Evolutionary conservation across 2,888 invertebrate genomes (phyloP).

Genomic region (Nysson spinosus): DNA sequence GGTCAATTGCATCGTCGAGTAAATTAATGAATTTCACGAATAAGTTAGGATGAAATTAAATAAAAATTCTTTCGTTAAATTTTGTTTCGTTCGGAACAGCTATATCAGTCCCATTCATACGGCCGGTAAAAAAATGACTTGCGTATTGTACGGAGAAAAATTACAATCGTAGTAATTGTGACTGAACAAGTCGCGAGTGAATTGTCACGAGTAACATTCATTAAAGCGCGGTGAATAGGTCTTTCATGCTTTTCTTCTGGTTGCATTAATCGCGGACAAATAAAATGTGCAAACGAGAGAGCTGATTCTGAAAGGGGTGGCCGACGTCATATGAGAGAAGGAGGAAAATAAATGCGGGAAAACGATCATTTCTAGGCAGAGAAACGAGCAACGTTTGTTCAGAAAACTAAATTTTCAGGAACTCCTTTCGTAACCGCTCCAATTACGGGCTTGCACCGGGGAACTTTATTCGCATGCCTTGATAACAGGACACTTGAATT

Average conservation of each 20-base stretch:
- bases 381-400: conserved; percentile 3
- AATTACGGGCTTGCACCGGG: neutral
- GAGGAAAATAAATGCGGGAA: too few relatives aligned
- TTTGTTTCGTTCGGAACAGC: too few relatives aligned
- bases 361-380: too few relatives aligned
- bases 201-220: neutral
- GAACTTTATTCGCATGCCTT: neutral
- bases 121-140: neutral
- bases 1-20: neutral
- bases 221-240: neutral
- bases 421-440: neutral
- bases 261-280: neutral
- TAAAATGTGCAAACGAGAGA: neutral
- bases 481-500: conserved; percentile 2
- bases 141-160: neutral
- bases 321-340: too few relatives aligned
- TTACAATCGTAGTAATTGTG: neutral
- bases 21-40: neutral
- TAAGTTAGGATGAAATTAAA: too few relatives aligned
- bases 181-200: neutral
- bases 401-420: neutral
- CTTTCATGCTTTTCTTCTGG: neutral
- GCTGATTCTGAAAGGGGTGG: too few relatives aligned
- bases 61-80: too few relatives aligned
- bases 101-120: too few relatives aligned